These are phyloP conservation scores for Paedocypris micromegethes DNA, from an alignment of 2,797 vertebrate genomes.

Conservation along the genomic window DNA sequence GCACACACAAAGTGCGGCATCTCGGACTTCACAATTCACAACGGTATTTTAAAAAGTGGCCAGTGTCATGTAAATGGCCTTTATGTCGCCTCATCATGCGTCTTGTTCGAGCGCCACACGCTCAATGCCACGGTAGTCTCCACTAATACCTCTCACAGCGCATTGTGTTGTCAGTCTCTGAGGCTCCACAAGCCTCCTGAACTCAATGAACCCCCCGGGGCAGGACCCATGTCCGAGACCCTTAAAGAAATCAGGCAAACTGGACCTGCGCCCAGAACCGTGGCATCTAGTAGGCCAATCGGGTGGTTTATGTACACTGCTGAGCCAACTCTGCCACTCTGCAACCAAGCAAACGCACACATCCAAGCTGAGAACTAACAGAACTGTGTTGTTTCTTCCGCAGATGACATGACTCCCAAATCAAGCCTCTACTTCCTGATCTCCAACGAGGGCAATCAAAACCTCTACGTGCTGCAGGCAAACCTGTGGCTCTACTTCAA, in stretches of 20 bases:
- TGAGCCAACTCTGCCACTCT: constrained; percentile 52
- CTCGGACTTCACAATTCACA: constrained; percentile 24
- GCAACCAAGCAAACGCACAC: constrained; percentile 20
- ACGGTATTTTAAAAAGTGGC: constrained; percentile 53
- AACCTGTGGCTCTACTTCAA: constrained; percentile 96
- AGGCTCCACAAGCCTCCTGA: constrained; percentile 56
- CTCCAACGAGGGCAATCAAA: constrained; percentile 96
- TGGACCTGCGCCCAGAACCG: constrained; percentile 63
- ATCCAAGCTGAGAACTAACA: constrained; percentile 17
- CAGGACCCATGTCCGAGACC: constrained; percentile 52
- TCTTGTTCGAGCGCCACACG: constrained; percentile 62
- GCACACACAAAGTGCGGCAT: constrained; percentile 32
- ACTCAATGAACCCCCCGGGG: constrained; percentile 70
- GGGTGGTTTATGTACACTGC: constrained; percentile 43
- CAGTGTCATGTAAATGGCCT: constrained; percentile 70
- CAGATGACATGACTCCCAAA: constrained; percentile 83
- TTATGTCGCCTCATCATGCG: constrained; percentile 66
- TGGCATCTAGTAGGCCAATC: constrained; percentile 50
- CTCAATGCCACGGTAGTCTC: constrained; percentile 62
- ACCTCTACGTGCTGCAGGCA: constrained; percentile 90
- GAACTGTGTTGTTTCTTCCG: constrained; percentile 37
- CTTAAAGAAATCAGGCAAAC: constrained; percentile 54
- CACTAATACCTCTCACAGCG: constrained; percentile 60
- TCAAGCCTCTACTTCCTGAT: constrained; percentile 87
- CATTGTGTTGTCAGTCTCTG: constrained; percentile 73